Evolutionary conservation across 2,888 invertebrate genomes (phyloP).

Genomic region (Chloromyia formosa): DNA sequence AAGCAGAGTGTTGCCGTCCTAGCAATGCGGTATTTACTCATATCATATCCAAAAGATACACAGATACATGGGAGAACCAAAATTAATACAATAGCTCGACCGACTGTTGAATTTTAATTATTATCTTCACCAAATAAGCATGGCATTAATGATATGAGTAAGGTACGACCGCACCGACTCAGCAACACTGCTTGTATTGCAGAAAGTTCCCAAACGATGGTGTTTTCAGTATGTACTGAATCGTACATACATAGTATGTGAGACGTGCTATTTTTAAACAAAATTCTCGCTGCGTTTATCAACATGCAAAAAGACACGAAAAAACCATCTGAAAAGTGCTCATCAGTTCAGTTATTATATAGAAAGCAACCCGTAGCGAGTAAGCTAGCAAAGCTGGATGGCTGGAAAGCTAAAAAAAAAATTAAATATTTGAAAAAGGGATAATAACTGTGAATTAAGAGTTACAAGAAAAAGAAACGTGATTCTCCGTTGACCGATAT

Average conservation of each 20-base stretch:
- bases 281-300: slow-evolving; percentile 18
- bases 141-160: too few relatives aligned
- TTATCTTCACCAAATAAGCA: too few relatives aligned
- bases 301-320: slow-evolving; percentile 6
- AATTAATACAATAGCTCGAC: too few relatives aligned
- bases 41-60: too few relatives aligned
- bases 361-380: slow-evolving; percentile 62
- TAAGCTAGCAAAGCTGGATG: slow-evolving; percentile 66
- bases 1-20: too few relatives aligned
- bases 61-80: too few relatives aligned
- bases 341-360: slow-evolving; percentile 40
- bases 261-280: slow-evolving; percentile 10
- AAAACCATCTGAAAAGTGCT: background rate
- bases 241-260: background rate
- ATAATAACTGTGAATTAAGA: slow-evolving; percentile 43
- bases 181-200: background rate
- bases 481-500: background rate
- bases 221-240: background rate
- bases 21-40: too few relatives aligned
- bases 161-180: too few relatives aligned
- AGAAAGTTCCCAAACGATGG: background rate
- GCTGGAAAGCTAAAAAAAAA: slow-evolving; percentile 62
- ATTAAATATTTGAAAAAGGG: slow-evolving; percentile 19
- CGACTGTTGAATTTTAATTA: too few relatives aligned
- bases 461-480: slow-evolving; percentile 15